Evolutionary conservation across 2,113 vertebrate species (phyloP).

Genomic region (Gallinago paraguaiae): DNA sequence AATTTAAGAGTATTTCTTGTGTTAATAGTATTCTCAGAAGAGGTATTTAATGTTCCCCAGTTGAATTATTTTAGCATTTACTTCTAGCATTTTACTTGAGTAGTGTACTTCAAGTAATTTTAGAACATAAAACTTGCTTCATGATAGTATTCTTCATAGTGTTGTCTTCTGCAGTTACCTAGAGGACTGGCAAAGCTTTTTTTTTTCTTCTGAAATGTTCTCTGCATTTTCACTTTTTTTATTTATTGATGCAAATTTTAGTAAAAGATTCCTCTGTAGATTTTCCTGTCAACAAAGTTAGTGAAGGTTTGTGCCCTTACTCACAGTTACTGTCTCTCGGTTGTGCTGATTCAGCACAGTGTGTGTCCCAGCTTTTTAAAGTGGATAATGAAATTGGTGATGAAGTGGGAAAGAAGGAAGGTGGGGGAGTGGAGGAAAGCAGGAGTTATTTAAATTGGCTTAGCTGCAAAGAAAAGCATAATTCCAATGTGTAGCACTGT

Average conservation of each 20-base stretch:
- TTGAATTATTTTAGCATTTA: slow-evolving; percentile 22
- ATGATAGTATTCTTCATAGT: background rate
- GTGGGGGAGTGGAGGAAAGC: background rate
- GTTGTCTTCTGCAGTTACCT: background rate
- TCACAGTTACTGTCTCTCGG: rapidly evolving
- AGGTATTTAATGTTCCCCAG: slow-evolving; percentile 4
- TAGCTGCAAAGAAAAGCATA: background rate
- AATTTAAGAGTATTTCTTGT: background rate
- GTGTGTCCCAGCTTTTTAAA: background rate
- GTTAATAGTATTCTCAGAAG: slow-evolving; percentile 21
- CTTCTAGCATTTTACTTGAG: background rate
- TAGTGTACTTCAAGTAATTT: background rate
- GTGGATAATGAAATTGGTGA: background rate
- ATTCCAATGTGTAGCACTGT: background rate
- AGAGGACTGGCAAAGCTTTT: background rate
- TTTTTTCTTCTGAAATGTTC: background rate
- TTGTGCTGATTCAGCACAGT: background rate
- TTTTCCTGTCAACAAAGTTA: background rate
- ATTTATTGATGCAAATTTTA: background rate
- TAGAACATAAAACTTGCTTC: background rate
- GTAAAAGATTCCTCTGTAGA: background rate
- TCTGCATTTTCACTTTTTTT: background rate
- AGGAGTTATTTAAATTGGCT: background rate
- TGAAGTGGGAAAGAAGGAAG: background rate
- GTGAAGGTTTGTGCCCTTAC: background rate